phyloP scores from a whole-genome alignment of 1,140 invertebrate genomes.

The Dendrolimus punctatus region DNA sequence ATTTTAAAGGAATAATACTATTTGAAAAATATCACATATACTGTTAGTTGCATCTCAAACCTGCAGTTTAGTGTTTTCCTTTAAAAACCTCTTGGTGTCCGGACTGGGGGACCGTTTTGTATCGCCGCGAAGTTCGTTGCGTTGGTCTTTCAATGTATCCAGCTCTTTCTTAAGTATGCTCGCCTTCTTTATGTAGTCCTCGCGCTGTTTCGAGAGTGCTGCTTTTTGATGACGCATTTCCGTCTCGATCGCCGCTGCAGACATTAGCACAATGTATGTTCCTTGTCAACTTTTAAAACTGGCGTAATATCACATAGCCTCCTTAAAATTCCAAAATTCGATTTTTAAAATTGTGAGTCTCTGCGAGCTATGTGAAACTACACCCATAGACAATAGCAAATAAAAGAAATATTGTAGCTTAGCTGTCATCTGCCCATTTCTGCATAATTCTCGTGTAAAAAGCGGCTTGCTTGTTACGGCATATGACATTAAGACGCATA shows the following conservation, averaged over 20 bases:
- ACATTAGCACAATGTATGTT: constrained; percentile 9
- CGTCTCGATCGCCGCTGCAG: constrained; percentile 79
- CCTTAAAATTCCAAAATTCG: not conserved
- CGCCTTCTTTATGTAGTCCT: constrained; percentile 83
- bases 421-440: constrained; percentile 8
- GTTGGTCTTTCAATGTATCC: constrained; percentile 82
- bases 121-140: constrained; percentile 80
- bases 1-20: no score
- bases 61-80: constrained; percentile 87
- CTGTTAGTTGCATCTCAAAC: constrained; percentile 54
- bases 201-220: constrained; percentile 81
- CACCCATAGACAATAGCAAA: constrained; percentile 18
- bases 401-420: constrained; percentile 11
- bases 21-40: constrained; percentile 20
- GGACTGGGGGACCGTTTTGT: constrained; percentile 75
- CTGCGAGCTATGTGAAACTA: constrained; percentile 12
- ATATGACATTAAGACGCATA: not conserved
- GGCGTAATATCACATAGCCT: constrained; percentile 18
- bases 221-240: constrained; percentile 86
- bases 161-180: constrained; percentile 80
- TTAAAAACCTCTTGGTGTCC: constrained; percentile 80
- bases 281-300: not conserved
- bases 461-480: not conserved
- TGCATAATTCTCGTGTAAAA: constrained; percentile 5
- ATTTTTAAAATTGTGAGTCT: no score